Percentiles rank a stretch among this genome's conserved stretches.
Evolutionary conservation across 2,113 vertebrate genomes (phyloP).

Genomic region (Pelusios castaneus): DNA sequence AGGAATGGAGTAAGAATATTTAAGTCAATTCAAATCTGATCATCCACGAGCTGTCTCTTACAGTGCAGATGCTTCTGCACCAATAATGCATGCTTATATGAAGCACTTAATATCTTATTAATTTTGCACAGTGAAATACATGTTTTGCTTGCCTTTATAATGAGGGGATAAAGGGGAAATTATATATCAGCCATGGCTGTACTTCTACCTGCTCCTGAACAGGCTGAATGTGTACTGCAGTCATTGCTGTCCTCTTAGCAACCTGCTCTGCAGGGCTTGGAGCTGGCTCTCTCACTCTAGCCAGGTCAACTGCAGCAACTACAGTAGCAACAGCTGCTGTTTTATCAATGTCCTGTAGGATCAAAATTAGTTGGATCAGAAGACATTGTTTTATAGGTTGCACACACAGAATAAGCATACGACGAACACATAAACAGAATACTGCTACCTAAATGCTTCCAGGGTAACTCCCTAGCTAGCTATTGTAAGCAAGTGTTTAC

Average conservation of each 20-base stretch:
- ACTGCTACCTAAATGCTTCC: not conserved
- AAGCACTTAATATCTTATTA: slow-evolving; percentile 30
- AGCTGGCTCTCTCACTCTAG: slow-evolving; percentile 84
- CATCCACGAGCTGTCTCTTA: not conserved
- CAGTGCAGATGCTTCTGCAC: not conserved
- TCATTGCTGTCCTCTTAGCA: slow-evolving; percentile 80
- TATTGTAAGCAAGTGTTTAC: not conserved
- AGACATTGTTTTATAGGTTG: slow-evolving; percentile 37
- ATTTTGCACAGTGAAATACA: slow-evolving; percentile 29
- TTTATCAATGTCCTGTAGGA: slow-evolving; percentile 82
- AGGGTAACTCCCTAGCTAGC: not conserved
- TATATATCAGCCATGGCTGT: slow-evolving; percentile 5
- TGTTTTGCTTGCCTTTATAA: not conserved
- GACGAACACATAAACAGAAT: not conserved
- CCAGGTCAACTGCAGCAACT: slow-evolving; percentile 91
- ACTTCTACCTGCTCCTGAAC: slow-evolving; percentile 83
- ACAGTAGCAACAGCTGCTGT: slow-evolving; percentile 87
- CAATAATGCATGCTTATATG: slow-evolving; percentile 39
- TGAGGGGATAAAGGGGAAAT: slow-evolving; percentile 2
- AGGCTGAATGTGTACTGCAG: slow-evolving; percentile 78
- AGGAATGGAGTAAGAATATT: slow-evolving; percentile 23
- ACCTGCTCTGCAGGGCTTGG: slow-evolving; percentile 79
- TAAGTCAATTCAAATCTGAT: slow-evolving; percentile 4
- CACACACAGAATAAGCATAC: slow-evolving; percentile 32
- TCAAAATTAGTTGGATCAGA: slow-evolving; percentile 73